Percentiles rank a stretch among this genome's conserved stretches.
Evolutionary conservation across 2,113 vertebrate genomes (phyloP).

Genomic region (Chelonoidis abingdonii): DNA sequence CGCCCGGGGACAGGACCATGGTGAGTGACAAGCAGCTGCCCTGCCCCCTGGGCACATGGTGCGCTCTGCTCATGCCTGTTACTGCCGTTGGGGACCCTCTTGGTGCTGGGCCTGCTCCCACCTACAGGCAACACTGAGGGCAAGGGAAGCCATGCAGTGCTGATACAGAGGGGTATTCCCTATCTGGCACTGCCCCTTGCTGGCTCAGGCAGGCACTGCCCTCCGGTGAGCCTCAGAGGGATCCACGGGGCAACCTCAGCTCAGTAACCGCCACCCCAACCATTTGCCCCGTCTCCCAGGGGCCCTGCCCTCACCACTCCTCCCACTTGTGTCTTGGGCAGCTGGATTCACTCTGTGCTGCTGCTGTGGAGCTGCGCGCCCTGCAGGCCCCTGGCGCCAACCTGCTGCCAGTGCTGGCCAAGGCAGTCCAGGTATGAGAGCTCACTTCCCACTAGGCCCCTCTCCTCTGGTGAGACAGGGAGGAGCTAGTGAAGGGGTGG

Average conservation of each 20-base stretch:
- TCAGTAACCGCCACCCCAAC: neutral
- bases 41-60: neutral
- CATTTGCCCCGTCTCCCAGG: neutral
- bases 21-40: conserved; percentile 65
- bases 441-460: neutral
- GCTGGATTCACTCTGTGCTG: conserved; percentile 93
- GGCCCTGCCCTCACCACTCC: rapidly evolving
- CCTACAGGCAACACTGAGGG: neutral
- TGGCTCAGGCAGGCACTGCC: neutral
- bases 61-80: neutral
- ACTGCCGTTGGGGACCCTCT: neutral
- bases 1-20: conserved; percentile 89
- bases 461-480: neutral
- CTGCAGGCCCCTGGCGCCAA: conserved; percentile 74
- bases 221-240: neutral
- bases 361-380: conserved; percentile 81
- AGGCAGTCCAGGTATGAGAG: conserved; percentile 84
- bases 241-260: neutral
- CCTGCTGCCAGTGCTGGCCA: conserved; percentile 76
- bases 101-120: neutral
- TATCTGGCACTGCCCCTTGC: neutral
- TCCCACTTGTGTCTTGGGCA: conserved; percentile 42
- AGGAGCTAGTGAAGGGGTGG: neutral
- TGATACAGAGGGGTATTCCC: no score
- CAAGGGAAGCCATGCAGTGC: neutral